These are phyloP conservation scores for Emmelina monodactyla DNA, from an alignment of 2,888 invertebrate genomes.

Conservation along the genomic window DNA sequence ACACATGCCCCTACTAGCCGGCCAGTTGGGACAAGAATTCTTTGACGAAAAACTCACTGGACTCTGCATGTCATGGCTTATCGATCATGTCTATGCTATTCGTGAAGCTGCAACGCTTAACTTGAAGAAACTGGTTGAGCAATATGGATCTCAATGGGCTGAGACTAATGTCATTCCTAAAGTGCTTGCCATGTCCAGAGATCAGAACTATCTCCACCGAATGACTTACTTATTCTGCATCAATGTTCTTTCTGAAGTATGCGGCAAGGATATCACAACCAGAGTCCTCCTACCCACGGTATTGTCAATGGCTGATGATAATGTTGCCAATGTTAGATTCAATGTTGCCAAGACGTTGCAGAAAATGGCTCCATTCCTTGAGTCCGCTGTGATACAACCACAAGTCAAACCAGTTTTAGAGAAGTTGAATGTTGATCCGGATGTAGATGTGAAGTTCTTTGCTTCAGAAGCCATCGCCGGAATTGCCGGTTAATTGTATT, in stretches of 20 bases:
- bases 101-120: slow-evolving; percentile 98
- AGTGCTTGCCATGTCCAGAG: slow-evolving; percentile 91
- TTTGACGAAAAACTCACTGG: slow-evolving; percentile 98
- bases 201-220: slow-evolving; percentile 97
- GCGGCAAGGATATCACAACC: slow-evolving; percentile 92
- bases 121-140: slow-evolving; percentile 94
- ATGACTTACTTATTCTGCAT: slow-evolving; percentile 98
- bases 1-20: slow-evolving; percentile 97
- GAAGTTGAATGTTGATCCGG: slow-evolving; percentile 89
- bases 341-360: slow-evolving; percentile 98
- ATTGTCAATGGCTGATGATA: slow-evolving; percentile 91
- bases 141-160: slow-evolving; percentile 98
- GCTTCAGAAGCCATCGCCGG: slow-evolving; percentile 95
- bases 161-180: slow-evolving; percentile 97
- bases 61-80: slow-evolving; percentile 98
- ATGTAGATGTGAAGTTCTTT: slow-evolving; percentile 98
- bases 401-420: slow-evolving; percentile 96
- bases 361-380: slow-evolving; percentile 91
- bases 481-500: slow-evolving; percentile 70
- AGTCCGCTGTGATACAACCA: slow-evolving; percentile 83
- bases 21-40: slow-evolving; percentile 96
- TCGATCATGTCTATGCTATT: slow-evolving; percentile 98
- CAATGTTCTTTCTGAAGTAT: slow-evolving; percentile 78
- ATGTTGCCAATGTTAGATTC: slow-evolving; percentile 98
- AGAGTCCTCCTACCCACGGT: slow-evolving; percentile 95